Conservation (phyloP, 2,113 vertebrate genomes). For the Chloroceryle aenea region DNA sequence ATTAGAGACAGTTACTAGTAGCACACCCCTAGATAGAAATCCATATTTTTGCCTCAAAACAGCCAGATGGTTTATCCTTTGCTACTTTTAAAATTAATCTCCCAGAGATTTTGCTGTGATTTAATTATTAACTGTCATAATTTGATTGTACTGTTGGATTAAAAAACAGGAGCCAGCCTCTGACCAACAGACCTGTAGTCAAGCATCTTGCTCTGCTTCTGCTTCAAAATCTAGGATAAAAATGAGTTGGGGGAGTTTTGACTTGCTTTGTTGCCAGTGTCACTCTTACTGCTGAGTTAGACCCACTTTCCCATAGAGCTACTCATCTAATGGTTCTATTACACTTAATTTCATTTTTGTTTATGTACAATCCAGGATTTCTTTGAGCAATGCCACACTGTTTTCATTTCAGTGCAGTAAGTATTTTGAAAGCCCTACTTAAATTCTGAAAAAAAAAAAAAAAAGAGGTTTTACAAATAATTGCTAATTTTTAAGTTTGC, state of each 20-base stretch:
- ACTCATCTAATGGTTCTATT: background rate
- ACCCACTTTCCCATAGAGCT: background rate
- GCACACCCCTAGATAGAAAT: background rate
- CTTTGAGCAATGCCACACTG: background rate
- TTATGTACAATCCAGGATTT: background rate
- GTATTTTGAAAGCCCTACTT: background rate
- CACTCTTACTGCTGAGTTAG: background rate
- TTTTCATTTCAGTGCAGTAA: background rate
- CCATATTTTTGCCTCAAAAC: background rate
- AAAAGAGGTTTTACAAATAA: background rate
- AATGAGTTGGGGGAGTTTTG: background rate
- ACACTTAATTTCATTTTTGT: background rate
- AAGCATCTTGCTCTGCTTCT: background rate
- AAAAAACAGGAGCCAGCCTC: background rate
- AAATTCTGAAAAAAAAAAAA: background rate
- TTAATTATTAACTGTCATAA: background rate
- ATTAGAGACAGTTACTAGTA: background rate
- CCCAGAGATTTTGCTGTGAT: background rate
- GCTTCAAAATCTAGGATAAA: background rate
- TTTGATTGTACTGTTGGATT: background rate
- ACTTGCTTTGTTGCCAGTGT: background rate
- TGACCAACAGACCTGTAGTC: background rate
- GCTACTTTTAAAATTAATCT: background rate
- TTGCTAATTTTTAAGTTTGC: background rate
- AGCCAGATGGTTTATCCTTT: background rate